Percentiles rank a stretch among this genome's conserved stretches.
phyloP scores from a whole-genome alignment of 2,113 vertebrate species.

The Ia io region DNA sequence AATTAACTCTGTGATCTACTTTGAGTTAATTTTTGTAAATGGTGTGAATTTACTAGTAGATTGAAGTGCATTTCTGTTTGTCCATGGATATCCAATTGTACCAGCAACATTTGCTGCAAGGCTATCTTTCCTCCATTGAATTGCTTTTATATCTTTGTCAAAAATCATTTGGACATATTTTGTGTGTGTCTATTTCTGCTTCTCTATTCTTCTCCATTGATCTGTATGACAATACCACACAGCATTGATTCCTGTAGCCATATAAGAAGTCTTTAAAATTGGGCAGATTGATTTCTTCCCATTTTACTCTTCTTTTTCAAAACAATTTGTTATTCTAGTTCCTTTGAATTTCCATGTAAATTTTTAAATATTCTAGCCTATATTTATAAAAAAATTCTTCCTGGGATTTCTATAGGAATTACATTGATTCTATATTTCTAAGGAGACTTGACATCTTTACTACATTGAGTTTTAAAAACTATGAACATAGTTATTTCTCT shows the following conservation, averaged over 20 bases:
- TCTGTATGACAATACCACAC: constrained; percentile 1
- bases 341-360: constrained; percentile 6
- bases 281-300: neutral
- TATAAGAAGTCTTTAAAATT: constrained; percentile 18
- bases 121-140: neutral
- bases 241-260: neutral
- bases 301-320: constrained; percentile 13
- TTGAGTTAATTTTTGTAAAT: neutral
- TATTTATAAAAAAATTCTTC: constrained; percentile 11
- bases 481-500: neutral
- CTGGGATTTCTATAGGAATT: constrained; percentile 28
- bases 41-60: neutral
- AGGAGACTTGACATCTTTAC: neutral
- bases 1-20: neutral
- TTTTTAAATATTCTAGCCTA: neutral
- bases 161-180: constrained; percentile 51
- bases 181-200: constrained; percentile 5
- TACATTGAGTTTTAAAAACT: neutral
- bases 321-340: neutral
- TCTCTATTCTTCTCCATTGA: constrained; percentile 32
- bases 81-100: neutral
- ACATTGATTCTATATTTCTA: neutral
- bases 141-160: constrained; percentile 40
- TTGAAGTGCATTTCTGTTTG: constrained; percentile 14
- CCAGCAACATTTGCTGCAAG: neutral